A percentile compares a stretch with the other conserved stretches of the same genome.
phyloP scores from a whole-genome alignment of 2,797 vertebrate genomes.

The Amniataba percoides region DNA sequence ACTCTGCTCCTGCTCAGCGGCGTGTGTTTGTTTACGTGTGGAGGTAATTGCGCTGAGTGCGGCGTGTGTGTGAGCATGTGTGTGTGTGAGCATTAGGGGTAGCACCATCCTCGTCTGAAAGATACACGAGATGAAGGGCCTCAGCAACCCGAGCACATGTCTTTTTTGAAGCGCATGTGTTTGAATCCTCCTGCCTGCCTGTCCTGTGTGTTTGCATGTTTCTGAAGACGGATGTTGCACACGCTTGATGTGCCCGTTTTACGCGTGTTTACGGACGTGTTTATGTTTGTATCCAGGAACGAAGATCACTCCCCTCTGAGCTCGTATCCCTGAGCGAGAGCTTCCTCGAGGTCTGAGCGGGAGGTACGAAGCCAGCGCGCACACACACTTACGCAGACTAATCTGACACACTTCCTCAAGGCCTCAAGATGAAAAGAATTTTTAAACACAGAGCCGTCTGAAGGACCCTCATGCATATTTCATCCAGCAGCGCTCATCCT shows the following conservation, averaged over 20 bases:
- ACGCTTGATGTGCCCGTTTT: background rate
- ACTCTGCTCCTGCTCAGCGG: constrained; percentile 31
- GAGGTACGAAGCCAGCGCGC: constrained; percentile 35
- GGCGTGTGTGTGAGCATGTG: constrained; percentile 1
- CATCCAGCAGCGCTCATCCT: constrained; percentile 71
- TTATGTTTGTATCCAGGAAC: constrained; percentile 18
- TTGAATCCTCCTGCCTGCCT: background rate
- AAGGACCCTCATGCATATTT: constrained; percentile 84
- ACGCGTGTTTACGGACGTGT: constrained; percentile 31
- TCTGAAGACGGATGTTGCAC: constrained; percentile 9
- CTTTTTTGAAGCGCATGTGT: too few species aligned
- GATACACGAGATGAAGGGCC: background rate
- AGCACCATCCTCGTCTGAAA: background rate
- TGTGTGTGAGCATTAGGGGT: background rate
- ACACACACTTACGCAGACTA: constrained; percentile 40
- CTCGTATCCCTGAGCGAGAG: constrained; percentile 59
- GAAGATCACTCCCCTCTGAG: constrained; percentile 43
- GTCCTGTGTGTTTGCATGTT: background rate
- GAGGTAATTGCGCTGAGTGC: background rate
- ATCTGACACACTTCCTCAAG: constrained; percentile 75
- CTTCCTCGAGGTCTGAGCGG: constrained; percentile 57
- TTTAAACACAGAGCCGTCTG: constrained; percentile 75
- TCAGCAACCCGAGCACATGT: background rate
- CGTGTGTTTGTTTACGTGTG: constrained; percentile 31
- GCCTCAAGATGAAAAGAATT: constrained; percentile 78